Percentiles rank a stretch among this genome's conserved stretches.
Conservation (phyloP, 2,113 vertebrate genomes). For the Rhizomys pruinosus region DNA sequence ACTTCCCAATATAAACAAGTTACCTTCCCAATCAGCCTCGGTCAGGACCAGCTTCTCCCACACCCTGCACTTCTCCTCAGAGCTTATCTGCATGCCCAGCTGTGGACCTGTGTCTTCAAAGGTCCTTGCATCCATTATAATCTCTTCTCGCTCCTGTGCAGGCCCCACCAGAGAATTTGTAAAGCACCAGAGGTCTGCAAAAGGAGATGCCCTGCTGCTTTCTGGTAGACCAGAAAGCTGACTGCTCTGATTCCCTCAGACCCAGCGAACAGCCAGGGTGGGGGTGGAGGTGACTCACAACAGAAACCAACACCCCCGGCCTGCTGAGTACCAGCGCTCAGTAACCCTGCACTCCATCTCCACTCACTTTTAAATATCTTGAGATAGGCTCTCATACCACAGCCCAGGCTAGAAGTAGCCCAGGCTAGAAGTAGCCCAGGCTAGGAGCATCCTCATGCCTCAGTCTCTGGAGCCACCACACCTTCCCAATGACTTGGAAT, state of each 20-base stretch:
- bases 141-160: rapidly evolving
- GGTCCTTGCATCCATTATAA: not conserved
- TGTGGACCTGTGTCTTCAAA: not conserved
- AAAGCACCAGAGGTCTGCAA: not conserved
- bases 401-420: not conserved
- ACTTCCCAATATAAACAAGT: conserved; percentile 43
- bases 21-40: not conserved
- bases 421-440: not conserved
- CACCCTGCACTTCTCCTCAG: not conserved
- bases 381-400: not conserved
- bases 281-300: not conserved
- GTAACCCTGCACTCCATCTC: not conserved
- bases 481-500: too few relatives aligned
- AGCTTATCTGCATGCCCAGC: not conserved
- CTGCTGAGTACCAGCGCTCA: not conserved
- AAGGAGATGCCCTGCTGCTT: not conserved
- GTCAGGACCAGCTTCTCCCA: not conserved
- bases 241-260: not conserved
- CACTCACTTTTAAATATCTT: not conserved
- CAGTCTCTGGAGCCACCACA: not conserved
- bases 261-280: not conserved
- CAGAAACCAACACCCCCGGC: not conserved
- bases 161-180: not conserved
- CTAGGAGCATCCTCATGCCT: too few relatives aligned
- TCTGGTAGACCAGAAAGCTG: not conserved